These are phyloP conservation scores for Natator depressus DNA, from an alignment of 2,113 vertebrate species.

Conservation along the genomic window DNA sequence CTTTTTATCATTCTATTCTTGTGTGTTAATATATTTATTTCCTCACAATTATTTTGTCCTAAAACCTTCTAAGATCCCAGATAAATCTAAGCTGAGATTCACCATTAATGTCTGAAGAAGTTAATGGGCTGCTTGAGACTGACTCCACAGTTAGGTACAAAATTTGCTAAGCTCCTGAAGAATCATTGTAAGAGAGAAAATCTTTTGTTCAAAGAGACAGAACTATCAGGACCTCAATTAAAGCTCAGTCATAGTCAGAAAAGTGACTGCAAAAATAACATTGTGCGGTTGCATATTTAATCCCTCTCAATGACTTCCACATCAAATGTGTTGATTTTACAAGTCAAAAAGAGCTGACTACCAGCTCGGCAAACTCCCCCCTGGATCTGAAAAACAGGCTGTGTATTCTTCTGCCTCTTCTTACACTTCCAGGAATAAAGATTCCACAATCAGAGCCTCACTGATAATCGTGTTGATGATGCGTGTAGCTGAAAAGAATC, in stretches of 20 bases:
- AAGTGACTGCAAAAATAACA: not conserved
- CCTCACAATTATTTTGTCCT: not conserved
- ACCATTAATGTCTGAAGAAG: not conserved
- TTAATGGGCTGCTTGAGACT: not conserved
- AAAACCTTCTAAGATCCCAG: not conserved
- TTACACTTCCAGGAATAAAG: rapidly evolving
- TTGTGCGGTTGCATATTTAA: rapidly evolving
- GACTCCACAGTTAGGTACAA: not conserved
- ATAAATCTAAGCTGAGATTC: not conserved
- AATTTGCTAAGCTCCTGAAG: not conserved
- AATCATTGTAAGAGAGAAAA: not conserved
- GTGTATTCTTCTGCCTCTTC: not conserved
- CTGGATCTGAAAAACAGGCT: not conserved
- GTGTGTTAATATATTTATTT: not conserved
- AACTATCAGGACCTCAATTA: not conserved
- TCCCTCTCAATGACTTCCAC: not conserved
- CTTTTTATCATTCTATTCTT: not conserved
- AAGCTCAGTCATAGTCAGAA: not conserved
- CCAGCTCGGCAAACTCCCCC: not conserved
- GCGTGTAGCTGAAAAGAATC: slow-evolving; percentile 73
- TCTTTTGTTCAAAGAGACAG: not conserved
- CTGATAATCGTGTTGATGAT: not conserved
- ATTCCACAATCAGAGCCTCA: rapidly evolving
- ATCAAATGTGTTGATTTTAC: not conserved
- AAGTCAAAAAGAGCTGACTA: not conserved